Base-by-base conservation (phyloP, 2,888 invertebrate genomes). In the Mellilla xanthometata region DNA sequence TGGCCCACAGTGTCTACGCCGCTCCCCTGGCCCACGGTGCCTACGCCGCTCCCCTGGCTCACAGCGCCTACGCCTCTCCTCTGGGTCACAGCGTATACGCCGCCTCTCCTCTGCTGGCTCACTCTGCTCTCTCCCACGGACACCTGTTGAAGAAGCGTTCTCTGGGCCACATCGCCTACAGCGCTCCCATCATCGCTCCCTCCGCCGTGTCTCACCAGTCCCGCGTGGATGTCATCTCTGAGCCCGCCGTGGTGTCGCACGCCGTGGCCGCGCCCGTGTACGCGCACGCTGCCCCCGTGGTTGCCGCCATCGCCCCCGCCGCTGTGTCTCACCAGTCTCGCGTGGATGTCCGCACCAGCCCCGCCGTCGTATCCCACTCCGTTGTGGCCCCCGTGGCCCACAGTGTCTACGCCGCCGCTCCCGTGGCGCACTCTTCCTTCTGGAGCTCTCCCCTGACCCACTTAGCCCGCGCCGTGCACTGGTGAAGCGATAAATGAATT, bases 121-220 rank as follows among this genome's bases (percentile, higher is more conserved):
- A 24, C 24, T 24, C 33, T 27, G 33, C 29, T 55, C 56, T 64
- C 43, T 45, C 58, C 27, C 67, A 68, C 58, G 68, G 67, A 47
- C 74, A 75, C 52, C 54, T 49, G 43, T 57, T 76, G 62, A 70
- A 73, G 65, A 76, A 72, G 56, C 73, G 72, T 55, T 76, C 73
- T 13, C 65, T 77, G 60, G 73, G 67, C 10, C 66, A 67, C 56
- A 28, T 63, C 42, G 65, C 62, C n/a, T 79, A 80, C 52, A 62
- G 62, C 31, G 78, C 77, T 11, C 76, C 67, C 40, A 44, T 47
- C 60, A 41, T 45, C 36, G 84, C 85, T 23, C 81, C 90, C 10
- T 70, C 90, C 33, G 82, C 81, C 19, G 89, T 91, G 5, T 89
- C 88, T 2, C 88, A 85, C 62, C 90, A 91, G 63, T 90, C 91